These are phyloP conservation scores for Centropyge bicolor DNA, from an alignment of 2,797 vertebrate species.

Conservation along the genomic window DNA sequence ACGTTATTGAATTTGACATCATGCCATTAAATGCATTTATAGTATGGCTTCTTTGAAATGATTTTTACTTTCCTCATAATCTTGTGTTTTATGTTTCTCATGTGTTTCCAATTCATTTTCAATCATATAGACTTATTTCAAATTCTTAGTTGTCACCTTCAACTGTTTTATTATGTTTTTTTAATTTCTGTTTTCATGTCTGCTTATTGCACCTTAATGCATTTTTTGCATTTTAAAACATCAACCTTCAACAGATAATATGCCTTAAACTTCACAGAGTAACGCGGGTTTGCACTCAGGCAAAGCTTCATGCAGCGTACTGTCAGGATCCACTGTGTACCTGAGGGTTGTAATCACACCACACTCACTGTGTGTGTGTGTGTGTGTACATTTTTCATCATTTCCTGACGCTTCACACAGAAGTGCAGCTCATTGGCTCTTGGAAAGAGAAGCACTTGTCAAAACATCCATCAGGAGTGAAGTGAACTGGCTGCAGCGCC, in stretches of 20 bases:
- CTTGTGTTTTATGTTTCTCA: not conserved
- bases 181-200: not conserved
- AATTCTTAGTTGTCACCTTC: not conserved
- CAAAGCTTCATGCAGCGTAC: not conserved
- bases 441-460: slow-evolving; percentile 67
- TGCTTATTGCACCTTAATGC: not conserved
- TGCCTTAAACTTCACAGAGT: no score
- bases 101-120: not conserved
- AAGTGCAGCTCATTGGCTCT: slow-evolving; percentile 57
- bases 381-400: slow-evolving; percentile 43
- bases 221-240: not conserved
- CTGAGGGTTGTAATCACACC: slow-evolving; percentile 35
- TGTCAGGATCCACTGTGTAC: not conserved
- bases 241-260: no score
- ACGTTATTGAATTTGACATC: not conserved
- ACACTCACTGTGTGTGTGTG: slow-evolving; percentile 6
- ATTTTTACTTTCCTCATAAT: not conserved
- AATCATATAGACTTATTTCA: not conserved
- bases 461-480: slow-evolving; percentile 72
- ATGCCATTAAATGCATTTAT: not conserved
- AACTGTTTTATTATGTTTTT: not conserved
- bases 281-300: no score
- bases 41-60: not conserved
- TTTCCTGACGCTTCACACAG: slow-evolving; percentile 60
- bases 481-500: slow-evolving; percentile 47